Evolutionary conservation across 2,888 invertebrate genomes (phyloP), one percentile per base, ranked within the genome.

Genomic region (Malacosoma neustria): DNA sequence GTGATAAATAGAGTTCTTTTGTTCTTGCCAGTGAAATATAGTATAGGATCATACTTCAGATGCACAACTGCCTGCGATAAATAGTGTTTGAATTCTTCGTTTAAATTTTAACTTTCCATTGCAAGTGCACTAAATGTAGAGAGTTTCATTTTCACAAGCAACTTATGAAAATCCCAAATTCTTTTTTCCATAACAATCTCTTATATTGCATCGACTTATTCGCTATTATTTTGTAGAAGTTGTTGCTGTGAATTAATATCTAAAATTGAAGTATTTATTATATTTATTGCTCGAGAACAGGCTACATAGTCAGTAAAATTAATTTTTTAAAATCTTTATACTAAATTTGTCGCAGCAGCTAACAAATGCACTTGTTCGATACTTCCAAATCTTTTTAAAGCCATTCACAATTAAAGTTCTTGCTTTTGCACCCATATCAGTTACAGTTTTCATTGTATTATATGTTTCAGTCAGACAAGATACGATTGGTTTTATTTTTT

Each of bases 41-140:
- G n/a, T n/a, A n/a, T n/a, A n/a, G n/a, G n/a, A 15, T 15, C 15
- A 15, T 15, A 15, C 15, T 15, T 15, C 15, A 15, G 15, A 7
- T 15, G 15, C 49, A 51, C 54, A 48, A 59, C 53, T 51, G 55
- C 50, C 46, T 56, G 54, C 30, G 55, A 55, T 54, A 57, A 57
- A 54, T 59, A 56, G 11, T 57, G 52, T 48, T 58, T 57, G 12
- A 58, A 53, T 44, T 54, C 47, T 46, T 51, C 50, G 3, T 53
- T 49, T 48, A 54, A 51, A 41, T 49, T 48, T 37, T 51, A 39
- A 48, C 30, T 49, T 51, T 48, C 43, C 39, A 38, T 46, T 15
- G 46, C 46, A 50, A 15, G 15, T 15, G 15, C 15, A 15, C 7
- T 15, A 7, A 4, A 15, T 15, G 7, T 6, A 15, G 15, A 15